These are phyloP conservation scores for Holocentrus rufus DNA, from an alignment of 2,797 vertebrate species.

Conservation along the genomic window DNA sequence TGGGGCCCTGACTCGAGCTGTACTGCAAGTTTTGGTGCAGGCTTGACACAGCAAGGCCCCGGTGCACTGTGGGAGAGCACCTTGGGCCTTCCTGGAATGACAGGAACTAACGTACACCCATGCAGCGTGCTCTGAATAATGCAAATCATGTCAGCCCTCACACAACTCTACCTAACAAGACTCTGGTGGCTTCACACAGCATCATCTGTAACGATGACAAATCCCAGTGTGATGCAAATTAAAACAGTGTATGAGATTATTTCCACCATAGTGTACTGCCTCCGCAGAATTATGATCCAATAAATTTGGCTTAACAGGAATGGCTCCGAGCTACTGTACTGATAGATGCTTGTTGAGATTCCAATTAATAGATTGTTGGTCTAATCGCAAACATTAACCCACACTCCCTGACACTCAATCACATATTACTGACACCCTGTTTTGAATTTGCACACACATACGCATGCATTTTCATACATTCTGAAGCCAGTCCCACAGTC, in stretches of 20 bases:
- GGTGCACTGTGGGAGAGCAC: slow-evolving; percentile 65
- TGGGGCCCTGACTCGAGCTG: slow-evolving; percentile 39
- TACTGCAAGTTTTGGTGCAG: slow-evolving; percentile 37
- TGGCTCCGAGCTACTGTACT: slow-evolving; percentile 46
- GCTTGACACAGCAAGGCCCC: slow-evolving; percentile 56
- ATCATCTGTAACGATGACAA: slow-evolving; percentile 78
- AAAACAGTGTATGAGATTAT: slow-evolving; percentile 77
- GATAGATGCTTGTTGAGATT: slow-evolving; percentile 46
- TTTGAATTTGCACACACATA: slow-evolving; percentile 43
- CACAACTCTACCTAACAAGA: slow-evolving; percentile 80
- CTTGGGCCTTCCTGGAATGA: slow-evolving; percentile 66
- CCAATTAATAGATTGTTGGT: slow-evolving; percentile 56
- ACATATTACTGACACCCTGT: slow-evolving; percentile 39
- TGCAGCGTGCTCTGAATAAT: slow-evolving; percentile 75
- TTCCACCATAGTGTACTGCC: slow-evolving; percentile 64
- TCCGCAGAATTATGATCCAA: slow-evolving; percentile 65
- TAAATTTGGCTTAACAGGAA: slow-evolving; percentile 62
- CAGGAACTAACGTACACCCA: slow-evolving; percentile 75
- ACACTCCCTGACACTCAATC: slow-evolving; percentile 42
- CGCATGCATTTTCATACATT: slow-evolving; percentile 20
- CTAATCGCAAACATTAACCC: slow-evolving; percentile 60
- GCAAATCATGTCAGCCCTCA: slow-evolving; percentile 76
- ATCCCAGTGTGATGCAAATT: slow-evolving; percentile 79
- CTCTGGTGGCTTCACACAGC: slow-evolving; percentile 75
- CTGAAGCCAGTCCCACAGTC: slow-evolving; percentile 45